Evolutionary conservation across 2,113 vertebrate genomes (phyloP).

Genomic region (Panthera leo): DNA sequence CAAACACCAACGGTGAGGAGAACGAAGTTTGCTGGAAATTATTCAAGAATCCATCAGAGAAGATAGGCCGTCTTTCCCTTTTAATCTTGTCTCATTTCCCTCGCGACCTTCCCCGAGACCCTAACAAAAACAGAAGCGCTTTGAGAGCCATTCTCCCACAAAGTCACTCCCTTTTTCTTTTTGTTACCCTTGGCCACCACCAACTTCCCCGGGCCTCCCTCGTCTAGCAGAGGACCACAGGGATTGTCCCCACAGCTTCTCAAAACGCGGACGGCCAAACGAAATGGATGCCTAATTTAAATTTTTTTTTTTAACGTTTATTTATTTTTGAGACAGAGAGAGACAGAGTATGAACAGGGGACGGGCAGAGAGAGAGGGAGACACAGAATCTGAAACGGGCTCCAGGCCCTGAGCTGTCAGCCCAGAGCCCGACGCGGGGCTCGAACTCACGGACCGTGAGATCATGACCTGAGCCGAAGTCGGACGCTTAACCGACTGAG

Average conservation of each 20-base stretch:
- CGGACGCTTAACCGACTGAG: no score
- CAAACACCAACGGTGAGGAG: neutral
- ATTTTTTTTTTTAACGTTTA: no score
- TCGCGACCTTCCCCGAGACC: neutral
- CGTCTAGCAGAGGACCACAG: neutral
- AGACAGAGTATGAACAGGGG: no score
- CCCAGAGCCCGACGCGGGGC: no score
- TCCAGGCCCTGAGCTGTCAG: no score
- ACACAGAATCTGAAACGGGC: no score
- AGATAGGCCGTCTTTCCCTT: neutral
- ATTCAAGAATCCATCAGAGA: neutral
- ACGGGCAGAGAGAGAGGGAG: no score
- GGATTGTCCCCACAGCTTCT: neutral
- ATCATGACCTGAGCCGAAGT: no score
- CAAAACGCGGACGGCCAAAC: neutral
- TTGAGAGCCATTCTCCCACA: neutral
- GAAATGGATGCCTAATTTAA: neutral
- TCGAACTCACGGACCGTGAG: no score
- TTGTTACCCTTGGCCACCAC: neutral
- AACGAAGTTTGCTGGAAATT: neutral
- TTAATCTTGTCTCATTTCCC: neutral
- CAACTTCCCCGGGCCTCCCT: neutral
- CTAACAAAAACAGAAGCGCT: neutral
- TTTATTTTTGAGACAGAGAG: no score
- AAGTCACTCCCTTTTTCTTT: neutral